phyloP scores from a whole-genome alignment of 2,113 vertebrate species.

The Lycaon pictus region DNA sequence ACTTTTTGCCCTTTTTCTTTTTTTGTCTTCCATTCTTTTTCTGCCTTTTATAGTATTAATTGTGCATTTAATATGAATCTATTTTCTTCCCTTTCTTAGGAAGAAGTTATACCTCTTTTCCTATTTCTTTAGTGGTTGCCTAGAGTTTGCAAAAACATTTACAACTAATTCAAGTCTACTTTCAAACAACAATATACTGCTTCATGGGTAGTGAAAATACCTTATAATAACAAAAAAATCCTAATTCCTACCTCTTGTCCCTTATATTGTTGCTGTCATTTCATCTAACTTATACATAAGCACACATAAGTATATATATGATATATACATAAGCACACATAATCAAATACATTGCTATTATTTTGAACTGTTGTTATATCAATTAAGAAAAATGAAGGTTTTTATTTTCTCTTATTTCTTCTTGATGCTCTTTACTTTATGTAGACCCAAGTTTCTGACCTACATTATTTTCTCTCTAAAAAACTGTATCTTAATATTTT shows the following conservation, averaged over 20 bases:
- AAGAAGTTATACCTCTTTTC: background rate
- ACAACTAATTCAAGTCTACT: background rate
- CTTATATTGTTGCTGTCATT: background rate
- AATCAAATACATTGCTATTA: background rate
- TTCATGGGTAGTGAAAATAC: background rate
- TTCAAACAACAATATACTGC: background rate
- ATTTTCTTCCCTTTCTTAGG: background rate
- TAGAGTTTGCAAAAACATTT: background rate
- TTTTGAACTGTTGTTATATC: background rate
- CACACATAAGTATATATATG: background rate
- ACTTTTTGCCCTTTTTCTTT: background rate
- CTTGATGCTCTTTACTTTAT: background rate
- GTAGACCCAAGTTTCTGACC: background rate
- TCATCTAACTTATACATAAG: background rate
- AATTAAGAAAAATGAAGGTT: background rate
- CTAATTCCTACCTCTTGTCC: background rate
- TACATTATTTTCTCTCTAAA: background rate
- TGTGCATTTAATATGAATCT: background rate
- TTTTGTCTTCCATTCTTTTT: background rate
- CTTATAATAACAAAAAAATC: background rate
- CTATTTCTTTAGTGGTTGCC: background rate
- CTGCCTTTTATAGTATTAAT: background rate
- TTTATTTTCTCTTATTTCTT: background rate
- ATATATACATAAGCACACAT: background rate
- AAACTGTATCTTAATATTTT: background rate